Base-by-base conservation (phyloP, 2,797 vertebrate species). In the Sarcoramphus papa region DNA sequence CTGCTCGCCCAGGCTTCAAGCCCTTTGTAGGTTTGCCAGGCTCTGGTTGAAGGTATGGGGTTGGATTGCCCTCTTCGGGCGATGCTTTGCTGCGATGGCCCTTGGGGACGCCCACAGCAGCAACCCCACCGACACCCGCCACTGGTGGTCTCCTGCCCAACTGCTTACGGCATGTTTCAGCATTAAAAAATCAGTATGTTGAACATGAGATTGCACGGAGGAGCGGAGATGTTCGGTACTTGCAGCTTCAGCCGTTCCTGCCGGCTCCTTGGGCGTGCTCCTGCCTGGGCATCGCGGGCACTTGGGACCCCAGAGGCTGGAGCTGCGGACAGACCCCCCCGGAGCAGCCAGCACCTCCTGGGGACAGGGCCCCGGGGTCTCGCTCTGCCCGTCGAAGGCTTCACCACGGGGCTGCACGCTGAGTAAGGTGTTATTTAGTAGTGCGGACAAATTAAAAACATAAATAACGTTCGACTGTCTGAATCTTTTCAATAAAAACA, bases 371-470 rank as follows among this genome's bases (percentile, higher is more conserved):
- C 3, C 14, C 2, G 2, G n/a, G 17, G 31, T 78, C 50, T 74
- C 4, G 0, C 31, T 62, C 23, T 73, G 48, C 74, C 82, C 14
- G 1, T 8, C 24, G 13, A 12, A 37, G 63, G 37, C 73, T 94
- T 53, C 68, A 18, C 85, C 74, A 17, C 8, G 22, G 74, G 93
- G 81, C 85, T 93, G 89, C 78, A 48, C 11, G 7, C 92, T 40
- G 77, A 92, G 84, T 63, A 57, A 85, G 68, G 94, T 72, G 88
- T 97, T 97, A 98, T 96, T 98, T 97, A 98, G 94, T 93, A 87
- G 80, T 68, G 95, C 14, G 81, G 95, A 95, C 96, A 98, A 98
- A 98, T 98, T 97, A 98, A 98, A 98, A 95, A 76, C 97, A 97
- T 98, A 97, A 97, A 97, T 98, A 98, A 97, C 31, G 41, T 90